Conservation (phyloP, 2,797 vertebrate species). For the Spea hammondii region DNA sequence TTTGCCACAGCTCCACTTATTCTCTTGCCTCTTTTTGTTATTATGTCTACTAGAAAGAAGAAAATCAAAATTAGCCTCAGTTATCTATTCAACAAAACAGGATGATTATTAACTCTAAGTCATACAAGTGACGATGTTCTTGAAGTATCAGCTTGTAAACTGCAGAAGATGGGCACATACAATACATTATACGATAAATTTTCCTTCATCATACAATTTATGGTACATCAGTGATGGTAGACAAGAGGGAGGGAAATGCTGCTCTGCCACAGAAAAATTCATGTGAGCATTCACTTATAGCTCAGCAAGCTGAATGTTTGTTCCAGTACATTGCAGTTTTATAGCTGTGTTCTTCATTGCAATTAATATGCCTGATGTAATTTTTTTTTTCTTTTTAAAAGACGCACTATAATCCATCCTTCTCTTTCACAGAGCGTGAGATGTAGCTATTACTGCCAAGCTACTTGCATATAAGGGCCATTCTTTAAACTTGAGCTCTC, state of each 20-base stretch:
- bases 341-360: constrained; percentile 40
- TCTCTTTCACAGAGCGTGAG: constrained; percentile 42
- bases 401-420: constrained; percentile 42
- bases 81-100: no score
- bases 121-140: no score
- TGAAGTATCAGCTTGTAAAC: no score
- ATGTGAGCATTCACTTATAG: constrained; percentile 50
- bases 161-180: no score
- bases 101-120: no score
- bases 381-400: constrained; percentile 19
- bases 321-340: constrained; percentile 52
- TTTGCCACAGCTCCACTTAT: no score
- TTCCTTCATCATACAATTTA: background rate
- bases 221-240: constrained; percentile 14
- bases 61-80: no score
- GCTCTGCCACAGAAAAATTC: constrained; percentile 46
- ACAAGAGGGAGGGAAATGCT: constrained; percentile 19
- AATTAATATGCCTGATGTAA: constrained; percentile 53
- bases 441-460: constrained; percentile 46
- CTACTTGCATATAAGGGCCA: constrained; percentile 20
- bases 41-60: no score
- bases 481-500: constrained; percentile 41
- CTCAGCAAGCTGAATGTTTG: constrained; percentile 51
- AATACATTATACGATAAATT: no score
- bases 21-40: no score